phyloP scores from a whole-genome alignment of 2,797 vertebrate genomes.

The Telmatherina bonti region DNA sequence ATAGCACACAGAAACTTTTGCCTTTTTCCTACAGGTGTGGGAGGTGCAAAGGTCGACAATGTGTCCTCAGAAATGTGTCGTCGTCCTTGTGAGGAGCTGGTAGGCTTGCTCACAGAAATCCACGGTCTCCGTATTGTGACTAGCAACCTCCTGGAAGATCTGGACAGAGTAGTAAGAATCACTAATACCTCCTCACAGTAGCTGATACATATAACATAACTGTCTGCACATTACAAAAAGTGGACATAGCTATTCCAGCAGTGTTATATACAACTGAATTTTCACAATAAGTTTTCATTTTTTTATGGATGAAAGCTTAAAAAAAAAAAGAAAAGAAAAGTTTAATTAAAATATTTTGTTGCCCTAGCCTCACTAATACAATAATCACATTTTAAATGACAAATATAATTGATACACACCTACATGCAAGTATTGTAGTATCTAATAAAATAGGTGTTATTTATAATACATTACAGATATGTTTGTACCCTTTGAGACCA shows the following conservation, averaged over 20 bases:
- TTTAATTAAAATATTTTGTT: too few relatives aligned
- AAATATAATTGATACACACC: neutral
- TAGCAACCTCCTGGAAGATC: slow-evolving; percentile 88
- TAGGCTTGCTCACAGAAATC: slow-evolving; percentile 87
- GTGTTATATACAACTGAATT: too few relatives aligned
- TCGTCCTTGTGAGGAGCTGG: slow-evolving; percentile 92
- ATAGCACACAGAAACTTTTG: slow-evolving; percentile 6
- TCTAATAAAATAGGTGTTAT: neutral
- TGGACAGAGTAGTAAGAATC: slow-evolving; percentile 91
- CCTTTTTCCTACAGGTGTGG: slow-evolving; percentile 53
- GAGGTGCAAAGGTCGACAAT: slow-evolving; percentile 47
- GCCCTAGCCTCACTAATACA: neutral
- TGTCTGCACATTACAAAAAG: too few relatives aligned
- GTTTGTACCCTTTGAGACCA: neutral
- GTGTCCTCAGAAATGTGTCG: slow-evolving; percentile 86
- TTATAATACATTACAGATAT: neutral
- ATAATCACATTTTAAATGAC: neutral
- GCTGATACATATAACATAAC: too few relatives aligned
- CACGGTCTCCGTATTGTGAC: slow-evolving; percentile 87
- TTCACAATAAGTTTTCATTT: too few relatives aligned
- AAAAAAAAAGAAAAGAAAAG: too few relatives aligned
- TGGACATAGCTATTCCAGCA: too few relatives aligned
- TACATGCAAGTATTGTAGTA: neutral
- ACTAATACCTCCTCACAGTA: slow-evolving; percentile 2
- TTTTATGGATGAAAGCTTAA: neutral